Evolutionary conservation across 2,888 invertebrate genomes (phyloP).

Genomic region (Ceraclea dissimilis): DNA sequence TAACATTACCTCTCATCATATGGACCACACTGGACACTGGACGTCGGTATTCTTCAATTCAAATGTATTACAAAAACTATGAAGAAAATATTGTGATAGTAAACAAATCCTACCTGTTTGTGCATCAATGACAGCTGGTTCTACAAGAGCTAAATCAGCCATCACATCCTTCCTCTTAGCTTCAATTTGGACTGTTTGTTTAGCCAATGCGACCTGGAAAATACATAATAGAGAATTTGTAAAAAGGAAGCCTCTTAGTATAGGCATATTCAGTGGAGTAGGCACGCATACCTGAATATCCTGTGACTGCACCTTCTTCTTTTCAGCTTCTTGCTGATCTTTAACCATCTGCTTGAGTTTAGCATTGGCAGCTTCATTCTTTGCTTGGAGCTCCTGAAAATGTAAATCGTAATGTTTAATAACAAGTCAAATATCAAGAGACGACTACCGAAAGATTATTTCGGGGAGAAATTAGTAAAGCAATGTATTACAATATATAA

Average conservation of each 20-base stretch:
- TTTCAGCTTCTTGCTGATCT: constrained; percentile 98
- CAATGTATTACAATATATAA: not conserved
- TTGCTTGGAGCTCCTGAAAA: constrained; percentile 76
- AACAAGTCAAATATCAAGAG: not conserved
- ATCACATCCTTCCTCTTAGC: constrained; percentile 91
- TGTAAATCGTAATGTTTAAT: not conserved
- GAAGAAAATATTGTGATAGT: not conserved
- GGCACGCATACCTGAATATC: constrained; percentile 66
- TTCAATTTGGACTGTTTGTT: constrained; percentile 89
- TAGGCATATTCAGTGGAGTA: no score
- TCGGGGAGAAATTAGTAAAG: not conserved
- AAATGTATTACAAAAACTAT: constrained; percentile 8
- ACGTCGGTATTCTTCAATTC: not conserved
- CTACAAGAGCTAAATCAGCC: constrained; percentile 94
- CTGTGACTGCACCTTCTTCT: constrained; percentile 96
- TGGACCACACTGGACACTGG: not conserved
- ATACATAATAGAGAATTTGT: not conserved
- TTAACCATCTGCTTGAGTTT: constrained; percentile 99
- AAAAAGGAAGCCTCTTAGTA: no score
- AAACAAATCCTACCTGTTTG: constrained; percentile 65
- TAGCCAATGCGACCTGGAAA: constrained; percentile 56
- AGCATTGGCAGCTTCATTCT: constrained; percentile 98
- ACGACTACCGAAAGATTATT: not conserved
- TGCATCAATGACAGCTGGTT: constrained; percentile 98
- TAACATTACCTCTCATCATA: no score